phyloP scores from a whole-genome alignment of 2,888 invertebrate species.

The Heteromurus nitidus region DNA sequence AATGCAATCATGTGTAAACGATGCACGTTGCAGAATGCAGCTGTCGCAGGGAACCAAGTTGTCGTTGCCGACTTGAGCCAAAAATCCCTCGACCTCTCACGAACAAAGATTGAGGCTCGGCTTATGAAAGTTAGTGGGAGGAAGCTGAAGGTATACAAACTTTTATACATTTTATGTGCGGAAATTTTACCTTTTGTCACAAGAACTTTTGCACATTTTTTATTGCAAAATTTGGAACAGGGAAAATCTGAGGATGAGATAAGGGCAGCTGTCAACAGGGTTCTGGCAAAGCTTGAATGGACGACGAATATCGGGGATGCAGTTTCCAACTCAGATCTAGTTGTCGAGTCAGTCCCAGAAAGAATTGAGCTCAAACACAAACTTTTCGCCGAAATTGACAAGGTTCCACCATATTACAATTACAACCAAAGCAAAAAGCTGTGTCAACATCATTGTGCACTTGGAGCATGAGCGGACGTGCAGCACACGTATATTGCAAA shows the following conservation, averaged over 20 bases:
- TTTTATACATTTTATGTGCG: background rate
- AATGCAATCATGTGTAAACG: background rate
- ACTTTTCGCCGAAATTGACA: constrained; percentile 77
- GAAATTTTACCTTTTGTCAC: background rate
- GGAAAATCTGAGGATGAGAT: constrained; percentile 75
- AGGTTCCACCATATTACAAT: constrained; percentile 69
- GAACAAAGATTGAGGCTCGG: constrained; percentile 76
- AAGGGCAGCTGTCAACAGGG: constrained; percentile 72
- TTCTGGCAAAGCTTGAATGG: constrained; percentile 75
- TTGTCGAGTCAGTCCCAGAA: constrained; percentile 80
- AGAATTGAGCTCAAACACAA: constrained; percentile 78
- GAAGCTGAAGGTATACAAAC: constrained; percentile 52
- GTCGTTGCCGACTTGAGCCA: constrained; percentile 77
- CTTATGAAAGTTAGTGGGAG: constrained; percentile 78
- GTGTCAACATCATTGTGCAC: too few species aligned
- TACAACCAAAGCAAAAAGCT: too few species aligned
- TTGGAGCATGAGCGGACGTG: too few species aligned
- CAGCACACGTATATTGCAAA: too few species aligned
- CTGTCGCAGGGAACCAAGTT: constrained; percentile 78
- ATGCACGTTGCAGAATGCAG: constrained; percentile 76
- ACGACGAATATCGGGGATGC: constrained; percentile 76
- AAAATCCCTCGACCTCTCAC: constrained; percentile 77
- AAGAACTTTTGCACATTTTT: too few species aligned
- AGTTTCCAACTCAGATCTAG: constrained; percentile 77
- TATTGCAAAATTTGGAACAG: too few species aligned